Percentiles rank a stretch among this genome's conserved stretches.
phyloP scores from a whole-genome alignment of 2,888 invertebrate species.

The Lithophane socia region DNA sequence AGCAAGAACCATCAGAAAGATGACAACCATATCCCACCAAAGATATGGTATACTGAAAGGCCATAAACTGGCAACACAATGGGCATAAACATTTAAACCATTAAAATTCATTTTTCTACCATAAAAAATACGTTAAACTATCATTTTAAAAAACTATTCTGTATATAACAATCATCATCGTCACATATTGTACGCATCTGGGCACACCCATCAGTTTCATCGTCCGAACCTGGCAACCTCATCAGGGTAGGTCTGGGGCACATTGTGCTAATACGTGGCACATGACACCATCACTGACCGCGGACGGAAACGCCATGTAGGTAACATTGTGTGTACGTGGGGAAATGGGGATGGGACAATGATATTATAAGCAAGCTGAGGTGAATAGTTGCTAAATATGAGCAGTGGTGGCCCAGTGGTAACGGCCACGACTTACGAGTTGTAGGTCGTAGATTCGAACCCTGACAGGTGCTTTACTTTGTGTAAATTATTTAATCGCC shows the following conservation, averaged over 20 bases:
- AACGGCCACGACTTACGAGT: too few species aligned
- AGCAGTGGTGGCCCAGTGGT: too few species aligned
- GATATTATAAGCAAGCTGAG: too few species aligned
- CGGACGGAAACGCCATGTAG: constrained; percentile 15
- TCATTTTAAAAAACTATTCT: not conserved
- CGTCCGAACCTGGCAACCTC: constrained; percentile 55
- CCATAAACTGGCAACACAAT: not conserved
- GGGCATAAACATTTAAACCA: not conserved
- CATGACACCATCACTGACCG: constrained; percentile 62
- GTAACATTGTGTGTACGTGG: not conserved
- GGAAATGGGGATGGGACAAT: not conserved
- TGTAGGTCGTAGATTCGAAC: too few species aligned
- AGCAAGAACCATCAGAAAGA: not conserved
- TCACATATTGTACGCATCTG: not conserved
- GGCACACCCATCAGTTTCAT: constrained; percentile 14
- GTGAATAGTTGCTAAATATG: too few species aligned
- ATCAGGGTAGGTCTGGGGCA: constrained; percentile 37
- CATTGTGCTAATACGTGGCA: constrained; percentile 30
- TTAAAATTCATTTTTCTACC: not conserved
- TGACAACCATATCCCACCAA: not conserved
- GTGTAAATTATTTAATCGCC: too few species aligned
- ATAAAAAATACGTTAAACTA: not conserved
- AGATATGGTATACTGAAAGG: too few species aligned
- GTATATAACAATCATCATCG: constrained; percentile 16
- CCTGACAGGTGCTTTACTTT: too few species aligned